Evolutionary conservation across 2,888 invertebrate genomes (phyloP).

Genomic region (Macrosoma leucophasiata): DNA sequence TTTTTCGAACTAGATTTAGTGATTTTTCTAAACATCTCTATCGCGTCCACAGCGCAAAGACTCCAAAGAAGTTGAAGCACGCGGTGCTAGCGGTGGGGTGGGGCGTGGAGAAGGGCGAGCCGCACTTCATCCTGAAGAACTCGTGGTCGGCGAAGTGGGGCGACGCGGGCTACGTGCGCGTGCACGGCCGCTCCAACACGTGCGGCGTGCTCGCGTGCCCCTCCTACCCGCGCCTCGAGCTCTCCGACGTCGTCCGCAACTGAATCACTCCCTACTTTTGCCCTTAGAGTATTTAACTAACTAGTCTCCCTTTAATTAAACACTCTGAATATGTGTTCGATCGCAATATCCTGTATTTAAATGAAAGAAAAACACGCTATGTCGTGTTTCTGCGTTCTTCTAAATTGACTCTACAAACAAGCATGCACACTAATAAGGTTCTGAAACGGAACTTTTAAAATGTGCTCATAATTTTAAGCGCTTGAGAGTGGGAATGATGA

Average conservation of each 20-base stretch:
- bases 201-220: conserved; percentile 52
- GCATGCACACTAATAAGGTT: neutral
- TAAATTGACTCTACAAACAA: neutral
- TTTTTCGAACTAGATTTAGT: too few species aligned
- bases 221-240: conserved; percentile 45
- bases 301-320: neutral
- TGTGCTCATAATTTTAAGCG: too few species aligned
- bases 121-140: conserved; percentile 60
- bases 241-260: conserved; percentile 34
- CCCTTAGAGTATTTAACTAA: neutral
- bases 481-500: too few species aligned
- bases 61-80: conserved; percentile 36
- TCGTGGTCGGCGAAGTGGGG: conserved; percentile 54
- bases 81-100: conserved; percentile 61
- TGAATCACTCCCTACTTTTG: conserved; percentile 7
- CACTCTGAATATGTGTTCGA: conserved; percentile 8
- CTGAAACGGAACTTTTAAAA: too few species aligned
- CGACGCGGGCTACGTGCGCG: conserved; percentile 46
- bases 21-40: too few species aligned
- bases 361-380: neutral
- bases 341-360: neutral
- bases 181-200: conserved; percentile 50
- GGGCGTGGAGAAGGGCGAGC: conserved; percentile 39
- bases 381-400: conserved; percentile 1
- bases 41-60: conserved; percentile 39